Conservation (phyloP, 2,113 vertebrate species). For the Neofelis nebulosa region DNA sequence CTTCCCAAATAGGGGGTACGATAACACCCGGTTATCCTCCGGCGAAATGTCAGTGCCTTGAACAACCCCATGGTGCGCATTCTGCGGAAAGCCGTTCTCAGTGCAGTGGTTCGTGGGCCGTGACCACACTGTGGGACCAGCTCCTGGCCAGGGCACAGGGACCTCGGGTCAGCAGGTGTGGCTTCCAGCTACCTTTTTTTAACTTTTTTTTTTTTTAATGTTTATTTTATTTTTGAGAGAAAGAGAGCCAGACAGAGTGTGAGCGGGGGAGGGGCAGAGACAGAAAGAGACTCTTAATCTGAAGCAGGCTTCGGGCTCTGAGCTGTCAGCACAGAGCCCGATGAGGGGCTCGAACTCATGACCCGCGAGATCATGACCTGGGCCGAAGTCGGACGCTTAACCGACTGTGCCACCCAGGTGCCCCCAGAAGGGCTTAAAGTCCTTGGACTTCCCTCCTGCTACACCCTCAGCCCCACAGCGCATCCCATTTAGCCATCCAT, state of each 20-base stretch:
- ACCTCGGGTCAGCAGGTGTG: neutral
- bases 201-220: too few relatives aligned
- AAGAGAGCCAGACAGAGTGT: too few relatives aligned
- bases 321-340: too few relatives aligned
- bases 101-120: neutral
- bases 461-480: neutral
- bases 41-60: neutral
- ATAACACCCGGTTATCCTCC: neutral
- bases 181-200: neutral
- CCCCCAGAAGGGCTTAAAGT: neutral
- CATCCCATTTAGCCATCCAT: neutral
- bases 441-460: neutral
- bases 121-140: neutral
- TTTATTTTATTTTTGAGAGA: too few relatives aligned
- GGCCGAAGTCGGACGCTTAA: rapidly evolving
- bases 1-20: conserved; percentile 39
- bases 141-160: neutral
- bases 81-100: neutral
- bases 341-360: too few relatives aligned
- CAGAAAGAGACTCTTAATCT: too few relatives aligned
- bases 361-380: too few relatives aligned
- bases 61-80: neutral
- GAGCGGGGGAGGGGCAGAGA: too few relatives aligned
- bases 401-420: too few relatives aligned
- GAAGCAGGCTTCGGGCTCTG: too few relatives aligned